phyloP scores from a whole-genome alignment of 2,888 invertebrate species.

The Argyresthia goedartella region DNA sequence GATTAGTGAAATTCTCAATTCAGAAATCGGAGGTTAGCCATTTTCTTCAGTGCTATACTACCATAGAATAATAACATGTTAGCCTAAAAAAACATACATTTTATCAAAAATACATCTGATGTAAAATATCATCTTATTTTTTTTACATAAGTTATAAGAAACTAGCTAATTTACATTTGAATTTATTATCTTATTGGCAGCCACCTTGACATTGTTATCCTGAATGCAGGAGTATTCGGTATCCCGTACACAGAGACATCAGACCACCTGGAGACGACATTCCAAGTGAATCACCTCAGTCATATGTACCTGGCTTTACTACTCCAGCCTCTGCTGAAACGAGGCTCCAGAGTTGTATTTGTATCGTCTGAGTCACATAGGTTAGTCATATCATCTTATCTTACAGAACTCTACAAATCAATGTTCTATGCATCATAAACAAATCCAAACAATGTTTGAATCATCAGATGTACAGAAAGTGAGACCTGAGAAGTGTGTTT shows the following conservation, averaged over 20 bases:
- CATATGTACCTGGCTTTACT: constrained; percentile 85
- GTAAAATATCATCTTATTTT: no score
- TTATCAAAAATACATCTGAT: no score
- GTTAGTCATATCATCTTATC: constrained; percentile 50
- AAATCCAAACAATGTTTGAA: neutral
- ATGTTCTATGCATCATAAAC: neutral
- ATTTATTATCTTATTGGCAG: constrained; percentile 40
- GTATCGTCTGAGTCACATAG: constrained; percentile 92
- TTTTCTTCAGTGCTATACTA: no score
- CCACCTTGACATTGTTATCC: constrained; percentile 78
- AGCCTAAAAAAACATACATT: no score
- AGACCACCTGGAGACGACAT: constrained; percentile 82
- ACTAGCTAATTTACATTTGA: neutral
- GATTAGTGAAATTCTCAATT: no score
- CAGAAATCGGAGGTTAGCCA: no score
- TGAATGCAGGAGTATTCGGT: constrained; percentile 88
- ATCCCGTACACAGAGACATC: constrained; percentile 78
- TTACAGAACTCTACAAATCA: neutral
- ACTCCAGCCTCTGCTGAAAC: constrained; percentile 76
- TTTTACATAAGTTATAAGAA: no score
- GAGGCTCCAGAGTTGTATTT: constrained; percentile 82
- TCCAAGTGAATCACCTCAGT: constrained; percentile 90
- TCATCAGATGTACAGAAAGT: no score
- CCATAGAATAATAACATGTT: no score
- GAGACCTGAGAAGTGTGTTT: no score